Evolutionary conservation across 2,113 vertebrate genomes (phyloP).

Genomic region (rat (Rattus norvegicus)): GRCr8 NC_086024.1:53015001-53015500

Average conservation of each 20-base stretch:
- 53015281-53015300: neutral
- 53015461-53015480: neutral
- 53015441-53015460: neutral
- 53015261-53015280: neutral
- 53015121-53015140: neutral
- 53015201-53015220: too few relatives aligned
- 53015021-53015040: neutral
- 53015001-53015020: neutral
- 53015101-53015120: neutral
- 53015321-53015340: neutral
- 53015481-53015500: neutral
- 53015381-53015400: neutral
- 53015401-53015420: neutral
- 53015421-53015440: neutral
- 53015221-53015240: neutral
- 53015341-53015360: neutral
- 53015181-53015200: neutral
- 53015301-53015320: neutral
- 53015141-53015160: neutral
- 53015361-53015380: neutral
- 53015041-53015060: neutral
- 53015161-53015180: neutral
- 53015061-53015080: neutral
- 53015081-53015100: neutral
- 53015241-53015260: neutral